Percentiles rank a stretch among this genome's conserved stretches.
phyloP scores from a whole-genome alignment of 2,797 vertebrate genomes.

The Avahi laniger region DNA sequence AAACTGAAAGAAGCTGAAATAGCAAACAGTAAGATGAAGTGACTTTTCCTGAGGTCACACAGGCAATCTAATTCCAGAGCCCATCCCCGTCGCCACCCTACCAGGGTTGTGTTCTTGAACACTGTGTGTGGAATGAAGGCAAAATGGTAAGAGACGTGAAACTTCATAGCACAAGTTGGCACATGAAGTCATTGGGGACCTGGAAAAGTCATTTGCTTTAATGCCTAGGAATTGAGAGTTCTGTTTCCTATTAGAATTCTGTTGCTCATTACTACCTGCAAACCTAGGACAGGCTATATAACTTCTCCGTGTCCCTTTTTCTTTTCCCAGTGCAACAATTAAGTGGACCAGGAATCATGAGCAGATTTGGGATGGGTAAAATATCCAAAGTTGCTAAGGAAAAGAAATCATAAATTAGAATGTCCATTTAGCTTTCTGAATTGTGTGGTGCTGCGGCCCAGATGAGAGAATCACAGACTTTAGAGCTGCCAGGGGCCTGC shows the following conservation, averaged over 20 bases:
- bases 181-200: background rate
- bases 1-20: background rate
- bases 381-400: background rate
- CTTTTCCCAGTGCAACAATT: background rate
- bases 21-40: background rate
- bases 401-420: background rate
- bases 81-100: background rate
- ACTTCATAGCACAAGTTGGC: background rate
- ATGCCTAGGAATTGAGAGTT: background rate
- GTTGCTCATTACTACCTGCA: background rate
- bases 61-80: background rate
- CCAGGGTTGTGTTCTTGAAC: background rate
- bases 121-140: background rate
- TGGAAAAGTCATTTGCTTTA: background rate
- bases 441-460: background rate
- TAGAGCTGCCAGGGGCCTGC: background rate
- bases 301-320: background rate
- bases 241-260: constrained; percentile 7
- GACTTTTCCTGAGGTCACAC: background rate
- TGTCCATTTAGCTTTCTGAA: background rate
- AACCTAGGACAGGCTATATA: background rate
- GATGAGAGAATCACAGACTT: background rate
- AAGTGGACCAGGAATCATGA: background rate
- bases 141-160: background rate
- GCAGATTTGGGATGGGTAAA: background rate